phyloP scores from a whole-genome alignment of 2,113 vertebrate genomes.

The Percopsis transmontana region DNA sequence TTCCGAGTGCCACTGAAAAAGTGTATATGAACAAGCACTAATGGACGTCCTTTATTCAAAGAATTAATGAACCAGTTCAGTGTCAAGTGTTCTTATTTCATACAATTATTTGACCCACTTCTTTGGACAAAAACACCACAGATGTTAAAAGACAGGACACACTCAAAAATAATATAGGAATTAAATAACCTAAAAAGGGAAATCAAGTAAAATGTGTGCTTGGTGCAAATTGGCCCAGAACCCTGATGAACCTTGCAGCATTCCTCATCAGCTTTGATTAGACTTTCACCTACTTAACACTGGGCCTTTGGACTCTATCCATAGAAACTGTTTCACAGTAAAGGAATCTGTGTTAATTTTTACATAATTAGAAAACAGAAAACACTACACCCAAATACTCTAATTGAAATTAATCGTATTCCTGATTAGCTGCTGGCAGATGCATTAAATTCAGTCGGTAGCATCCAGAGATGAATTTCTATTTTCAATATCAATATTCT shows the following conservation, averaged over 20 bases:
- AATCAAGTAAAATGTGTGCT: neutral
- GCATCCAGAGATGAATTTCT: neutral
- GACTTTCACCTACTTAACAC: neutral
- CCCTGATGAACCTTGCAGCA: neutral
- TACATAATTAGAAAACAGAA: neutral
- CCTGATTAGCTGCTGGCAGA: neutral
- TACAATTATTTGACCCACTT: neutral
- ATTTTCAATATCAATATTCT: neutral
- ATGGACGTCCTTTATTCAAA: conserved; percentile 13
- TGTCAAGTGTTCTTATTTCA: neutral
- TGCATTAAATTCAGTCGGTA: neutral
- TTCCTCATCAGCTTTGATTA: conserved; percentile 7
- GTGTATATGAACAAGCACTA: neutral
- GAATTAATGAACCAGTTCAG: neutral
- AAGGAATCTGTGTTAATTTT: neutral
- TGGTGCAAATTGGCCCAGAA: neutral
- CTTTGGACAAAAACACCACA: conserved; percentile 9
- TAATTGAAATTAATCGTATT: neutral
- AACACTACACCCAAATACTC: neutral
- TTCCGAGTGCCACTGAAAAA: too few relatives aligned
- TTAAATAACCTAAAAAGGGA: neutral
- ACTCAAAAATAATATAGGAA: neutral
- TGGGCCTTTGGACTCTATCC: neutral
- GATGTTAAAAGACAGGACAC: neutral
- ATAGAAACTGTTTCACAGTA: neutral